Base-by-base conservation (phyloP, 2,797 vertebrate genomes). In the Aeoliscus strigatus region DNA sequence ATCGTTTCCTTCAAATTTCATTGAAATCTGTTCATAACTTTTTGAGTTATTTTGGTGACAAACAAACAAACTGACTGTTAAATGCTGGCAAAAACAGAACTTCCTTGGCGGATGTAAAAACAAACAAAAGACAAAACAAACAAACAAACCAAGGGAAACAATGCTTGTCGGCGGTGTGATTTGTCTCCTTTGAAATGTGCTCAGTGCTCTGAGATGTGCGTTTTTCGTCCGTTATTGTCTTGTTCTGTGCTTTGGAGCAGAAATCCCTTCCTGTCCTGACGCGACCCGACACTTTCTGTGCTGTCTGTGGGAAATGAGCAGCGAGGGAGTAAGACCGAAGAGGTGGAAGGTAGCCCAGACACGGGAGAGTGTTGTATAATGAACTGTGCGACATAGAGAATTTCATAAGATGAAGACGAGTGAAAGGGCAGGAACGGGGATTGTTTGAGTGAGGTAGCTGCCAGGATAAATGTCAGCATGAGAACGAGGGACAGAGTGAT, bases 201-300 rank as follows among this genome's bases (percentile, higher is more conserved):
- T 29, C n/a, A n/a, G 17, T 23, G 29, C 13, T n/a, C 17, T 32
- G 14, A 31, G 8, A 33, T 21, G 63, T 60, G 41, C 54, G 53
- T 48, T 60, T 61, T 60, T 47, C 60, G 38, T 59, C 58, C 36
- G 31, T 36, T 50, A 74, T 64, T 51, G 37, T 66, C 48, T 61
- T 61, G 54, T 60, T 60, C 71, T 75, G 67, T 60, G 76, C 70
- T 60, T 27, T 60, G 70, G 62, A 81, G 77, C 66, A 77, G 62
- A 82, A 81, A 59, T 70, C 58, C 51, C 46, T 35, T 66, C 55
- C 61, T 36, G 38, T 73, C 57, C 63, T 77, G 71, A 78, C 73
- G 77, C 83, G 65, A 75, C 63, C 60, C 66, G 35, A 42, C 60
- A 51, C 31, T n/a, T n/a, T n/a, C n/a, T 51, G 55, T 60, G 56